Evolutionary conservation across 2,113 vertebrate species (phyloP).

Genomic region (Laterallus jamaicensis): DNA sequence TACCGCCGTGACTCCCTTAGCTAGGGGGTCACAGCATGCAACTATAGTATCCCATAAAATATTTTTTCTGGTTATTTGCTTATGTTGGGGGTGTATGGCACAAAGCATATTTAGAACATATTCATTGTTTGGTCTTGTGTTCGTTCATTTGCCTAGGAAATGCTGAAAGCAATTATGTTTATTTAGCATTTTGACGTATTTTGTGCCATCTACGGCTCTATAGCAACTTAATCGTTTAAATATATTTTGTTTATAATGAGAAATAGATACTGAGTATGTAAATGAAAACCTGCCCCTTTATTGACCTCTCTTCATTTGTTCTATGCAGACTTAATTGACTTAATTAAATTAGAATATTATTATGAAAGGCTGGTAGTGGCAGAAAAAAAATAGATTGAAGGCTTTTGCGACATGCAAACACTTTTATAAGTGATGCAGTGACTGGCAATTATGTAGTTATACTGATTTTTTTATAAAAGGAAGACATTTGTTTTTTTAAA

Average conservation of each 20-base stretch:
- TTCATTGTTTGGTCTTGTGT: neutral
- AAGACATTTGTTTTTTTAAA: neutral
- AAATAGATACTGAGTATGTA: neutral
- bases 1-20: neutral
- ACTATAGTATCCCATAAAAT: neutral
- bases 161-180: neutral
- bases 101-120: neutral
- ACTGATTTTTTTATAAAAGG: neutral
- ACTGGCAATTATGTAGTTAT: neutral
- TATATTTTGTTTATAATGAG: neutral
- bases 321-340: neutral
- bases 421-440: neutral
- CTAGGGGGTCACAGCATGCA: neutral
- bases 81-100: neutral
- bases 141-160: neutral
- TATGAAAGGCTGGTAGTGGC: neutral
- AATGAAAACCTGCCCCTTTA: neutral
- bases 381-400: neutral
- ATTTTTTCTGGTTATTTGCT: neutral
- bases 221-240: neutral
- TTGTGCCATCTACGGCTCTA: neutral
- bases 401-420: neutral
- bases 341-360: conserved; percentile 1
- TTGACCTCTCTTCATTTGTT: neutral
- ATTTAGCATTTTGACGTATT: neutral